These are phyloP conservation scores for Notolepis coatsorum DNA, from an alignment of 2,797 vertebrate species.

Conservation along the genomic window DNA sequence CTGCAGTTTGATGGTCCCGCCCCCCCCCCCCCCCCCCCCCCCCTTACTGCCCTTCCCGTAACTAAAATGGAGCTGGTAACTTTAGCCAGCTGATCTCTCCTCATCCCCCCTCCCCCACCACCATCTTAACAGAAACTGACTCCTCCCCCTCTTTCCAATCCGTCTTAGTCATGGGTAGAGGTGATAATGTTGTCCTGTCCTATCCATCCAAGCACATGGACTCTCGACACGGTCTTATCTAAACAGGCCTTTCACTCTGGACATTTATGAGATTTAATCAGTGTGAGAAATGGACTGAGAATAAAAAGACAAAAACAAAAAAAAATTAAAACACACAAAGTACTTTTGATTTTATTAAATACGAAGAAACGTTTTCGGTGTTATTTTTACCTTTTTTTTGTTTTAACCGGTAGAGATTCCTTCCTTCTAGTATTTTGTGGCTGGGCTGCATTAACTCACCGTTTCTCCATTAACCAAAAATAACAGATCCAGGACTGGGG, in stretches of 20 bases:
- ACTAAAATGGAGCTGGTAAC: too few species aligned
- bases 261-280: conserved; percentile 44
- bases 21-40: neutral
- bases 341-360: conserved; percentile 62
- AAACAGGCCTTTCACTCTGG: conserved; percentile 55
- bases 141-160: conserved; percentile 58
- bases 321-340: neutral
- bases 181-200: conserved; percentile 49
- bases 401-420: conserved; percentile 50
- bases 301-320: conserved; percentile 44
- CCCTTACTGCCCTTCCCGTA: conserved; percentile 25
- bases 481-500: conserved; percentile 15
- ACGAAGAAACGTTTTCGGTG: conserved; percentile 57
- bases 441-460: conserved; percentile 25
- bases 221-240: conserved; percentile 58
- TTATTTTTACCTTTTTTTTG: conserved; percentile 53
- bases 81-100: too few species aligned
- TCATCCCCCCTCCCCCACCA: too few species aligned
- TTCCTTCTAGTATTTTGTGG: conserved; percentile 9
- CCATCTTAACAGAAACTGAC: conserved; percentile 65
- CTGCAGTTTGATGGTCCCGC: conserved; percentile 55
- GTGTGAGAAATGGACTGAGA: conserved; percentile 45
- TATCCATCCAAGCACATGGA: conserved; percentile 68
- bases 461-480: conserved; percentile 29
- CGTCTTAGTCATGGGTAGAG: conserved; percentile 60